Percentiles rank a stretch among this genome's conserved stretches.
phyloP scores from a whole-genome alignment of 2,888 invertebrate species.

The Lottia scabra region DNA sequence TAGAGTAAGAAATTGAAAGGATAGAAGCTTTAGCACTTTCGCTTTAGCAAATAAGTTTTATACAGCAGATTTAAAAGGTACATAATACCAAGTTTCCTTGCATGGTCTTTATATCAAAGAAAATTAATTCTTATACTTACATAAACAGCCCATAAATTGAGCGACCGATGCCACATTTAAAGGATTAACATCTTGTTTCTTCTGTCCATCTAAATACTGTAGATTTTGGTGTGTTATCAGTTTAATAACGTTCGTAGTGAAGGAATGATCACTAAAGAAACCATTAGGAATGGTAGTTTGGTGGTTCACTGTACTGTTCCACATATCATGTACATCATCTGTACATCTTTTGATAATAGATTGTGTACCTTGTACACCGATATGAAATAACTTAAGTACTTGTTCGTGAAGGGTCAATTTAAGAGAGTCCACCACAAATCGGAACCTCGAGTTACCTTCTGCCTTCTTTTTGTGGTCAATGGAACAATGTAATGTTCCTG shows the following conservation, averaged over 20 bases:
- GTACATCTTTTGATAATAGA: slow-evolving; percentile 14
- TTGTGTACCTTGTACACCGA: slow-evolving; percentile 3
- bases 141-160: slow-evolving; percentile 11
- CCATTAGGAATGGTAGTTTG: not conserved
- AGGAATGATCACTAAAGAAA: slow-evolving; percentile 5
- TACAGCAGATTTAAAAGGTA: too few relatives aligned
- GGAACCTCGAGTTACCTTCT: slow-evolving; percentile 3
- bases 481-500: slow-evolving; percentile 10
- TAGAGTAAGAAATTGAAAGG: too few relatives aligned
- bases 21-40: too few relatives aligned
- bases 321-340: slow-evolving; percentile 8
- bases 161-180: slow-evolving; percentile 12
- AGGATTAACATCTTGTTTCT: slow-evolving; percentile 2
- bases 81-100: too few relatives aligned
- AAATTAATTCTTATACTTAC: not conserved
- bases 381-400: slow-evolving; percentile 13
- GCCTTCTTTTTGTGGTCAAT: not conserved
- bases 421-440: slow-evolving; percentile 7
- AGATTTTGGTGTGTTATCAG: slow-evolving; percentile 11
- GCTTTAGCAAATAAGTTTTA: too few relatives aligned
- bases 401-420: slow-evolving; percentile 11
- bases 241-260: slow-evolving; percentile 6
- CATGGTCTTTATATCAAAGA: not conserved
- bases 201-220: slow-evolving; percentile 13
- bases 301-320: slow-evolving; percentile 10